Percentiles rank a stretch among this genome's conserved stretches.
These are phyloP conservation scores for Pycnomerus fuliginosus DNA, from an alignment of 2,888 invertebrate species.

Conservation along the genomic window DNA sequence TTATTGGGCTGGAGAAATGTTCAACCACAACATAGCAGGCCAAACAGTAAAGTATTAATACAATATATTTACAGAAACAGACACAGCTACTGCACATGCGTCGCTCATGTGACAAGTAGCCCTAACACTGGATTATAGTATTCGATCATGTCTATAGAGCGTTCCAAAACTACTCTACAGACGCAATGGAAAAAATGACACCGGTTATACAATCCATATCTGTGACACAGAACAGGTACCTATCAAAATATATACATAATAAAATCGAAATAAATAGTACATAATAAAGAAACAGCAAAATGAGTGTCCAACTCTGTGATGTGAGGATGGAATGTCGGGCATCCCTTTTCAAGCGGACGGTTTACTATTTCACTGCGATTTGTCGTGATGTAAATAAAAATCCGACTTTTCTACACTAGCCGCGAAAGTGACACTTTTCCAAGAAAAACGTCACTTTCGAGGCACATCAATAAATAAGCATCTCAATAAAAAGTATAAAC, in stretches of 20 bases:
- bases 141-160: conserved; percentile 16
- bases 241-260: conserved; percentile 48
- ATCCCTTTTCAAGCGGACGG: conserved; percentile 27
- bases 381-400: conserved; percentile 28
- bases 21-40: conserved; percentile 53
- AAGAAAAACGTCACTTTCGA: conserved; percentile 7
- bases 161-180: conserved; percentile 19
- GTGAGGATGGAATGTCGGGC: conserved; percentile 11
- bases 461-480: conserved; percentile 29
- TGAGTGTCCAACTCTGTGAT: conserved; percentile 24
- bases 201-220: conserved; percentile 46
- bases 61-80: conserved; percentile 50
- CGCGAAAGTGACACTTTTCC: conserved; percentile 5
- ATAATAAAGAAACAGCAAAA: conserved; percentile 23
- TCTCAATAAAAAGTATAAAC: conserved; percentile 41
- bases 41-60: conserved; percentile 49
- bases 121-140: conserved; percentile 48
- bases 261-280: conserved; percentile 27
- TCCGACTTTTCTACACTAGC: conserved; percentile 5
- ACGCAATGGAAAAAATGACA: conserved; percentile 39
- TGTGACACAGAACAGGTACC: conserved; percentile 52
- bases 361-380: conserved; percentile 27
- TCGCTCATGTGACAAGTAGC: conserved; percentile 45
- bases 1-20: conserved; percentile 52
- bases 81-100: conserved; percentile 46